phyloP scores from a whole-genome alignment of 2,797 vertebrate genomes.

The Petrocephalus schoutedeni region DNA sequence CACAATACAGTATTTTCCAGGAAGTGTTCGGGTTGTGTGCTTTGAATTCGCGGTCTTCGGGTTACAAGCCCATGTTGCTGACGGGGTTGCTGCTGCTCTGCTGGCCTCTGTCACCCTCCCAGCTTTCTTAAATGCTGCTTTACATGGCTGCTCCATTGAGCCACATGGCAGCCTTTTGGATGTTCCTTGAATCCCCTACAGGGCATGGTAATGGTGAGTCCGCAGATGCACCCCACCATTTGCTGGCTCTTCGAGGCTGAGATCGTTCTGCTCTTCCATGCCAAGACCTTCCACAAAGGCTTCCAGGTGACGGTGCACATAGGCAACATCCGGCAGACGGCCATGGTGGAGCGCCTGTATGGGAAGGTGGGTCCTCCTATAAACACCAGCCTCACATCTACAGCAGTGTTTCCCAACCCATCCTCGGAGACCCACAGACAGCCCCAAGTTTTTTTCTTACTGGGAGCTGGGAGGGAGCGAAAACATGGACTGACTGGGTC shows the following conservation, averaged over 20 bases:
- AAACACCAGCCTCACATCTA: not conserved
- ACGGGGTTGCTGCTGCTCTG: not conserved
- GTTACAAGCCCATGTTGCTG: not conserved
- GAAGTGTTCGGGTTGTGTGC: not conserved
- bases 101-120: not conserved
- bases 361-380: slow-evolving; percentile 74
- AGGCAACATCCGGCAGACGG: slow-evolving; percentile 91
- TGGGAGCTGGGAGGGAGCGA: not conserved
- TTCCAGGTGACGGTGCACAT: slow-evolving; percentile 97
- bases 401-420: not conserved
- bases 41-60: not conserved
- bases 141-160: not conserved
- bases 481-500: not conserved
- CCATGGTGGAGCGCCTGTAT: slow-evolving; percentile 84
- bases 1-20: not conserved
- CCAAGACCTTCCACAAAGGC: slow-evolving; percentile 92
- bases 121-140: not conserved
- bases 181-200: slow-evolving; percentile 41
- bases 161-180: not conserved
- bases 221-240: slow-evolving; percentile 94
- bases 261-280: slow-evolving; percentile 91
- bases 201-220: slow-evolving; percentile 99
- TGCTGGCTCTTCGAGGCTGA: slow-evolving; percentile 95
- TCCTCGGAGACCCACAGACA: not conserved
- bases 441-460: not conserved